Conservation (phyloP, 1,140 invertebrate genomes). For the Listronotus bonariensis region DNA sequence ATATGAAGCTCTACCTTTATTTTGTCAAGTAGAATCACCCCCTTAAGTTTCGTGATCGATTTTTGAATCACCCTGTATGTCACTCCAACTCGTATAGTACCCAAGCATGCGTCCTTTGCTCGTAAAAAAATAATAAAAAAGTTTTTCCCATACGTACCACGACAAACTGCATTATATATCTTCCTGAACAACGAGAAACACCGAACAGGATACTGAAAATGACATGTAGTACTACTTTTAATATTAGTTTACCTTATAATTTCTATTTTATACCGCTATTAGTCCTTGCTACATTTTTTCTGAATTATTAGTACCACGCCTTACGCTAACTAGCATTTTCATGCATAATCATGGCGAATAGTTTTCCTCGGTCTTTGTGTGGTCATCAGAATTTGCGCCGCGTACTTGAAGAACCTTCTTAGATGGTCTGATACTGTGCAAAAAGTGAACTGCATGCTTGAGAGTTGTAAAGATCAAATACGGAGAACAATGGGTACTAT, state of each 20-base stretch:
- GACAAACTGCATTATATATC: constrained; percentile 16
- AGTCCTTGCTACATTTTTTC: constrained; percentile 49
- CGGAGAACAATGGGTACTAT: too few species aligned
- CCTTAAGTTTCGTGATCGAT: too few species aligned
- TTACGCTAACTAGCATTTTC: constrained; percentile 12
- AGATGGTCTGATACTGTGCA: not conserved
- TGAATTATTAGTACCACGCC: constrained; percentile 20
- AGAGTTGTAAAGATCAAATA: too few species aligned
- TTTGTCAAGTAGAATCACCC: too few species aligned
- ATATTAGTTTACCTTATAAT: constrained; percentile 45
- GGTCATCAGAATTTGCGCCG: not conserved
- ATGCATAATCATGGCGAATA: constrained; percentile 1
- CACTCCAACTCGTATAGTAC: too few species aligned
- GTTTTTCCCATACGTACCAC: constrained; percentile 16
- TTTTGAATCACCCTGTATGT: too few species aligned
- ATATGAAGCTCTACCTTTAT: too few species aligned
- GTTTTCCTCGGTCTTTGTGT: not conserved
- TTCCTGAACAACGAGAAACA: constrained; percentile 16
- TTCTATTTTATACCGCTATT: constrained; percentile 49
- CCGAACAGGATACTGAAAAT: constrained; percentile 21
- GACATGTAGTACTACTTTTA: constrained; percentile 28
- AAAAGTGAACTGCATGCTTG: not conserved
- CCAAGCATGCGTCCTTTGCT: too few species aligned
- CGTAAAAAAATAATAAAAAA: too few species aligned
- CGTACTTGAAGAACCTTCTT: not conserved